A percentile compares a stretch with the other conserved stretches of the same genome.
These are phyloP conservation scores for Epizoanthus illoricatus DNA, from an alignment of 92 coral and sea anemone species.

Conservation along the genomic window DNA sequence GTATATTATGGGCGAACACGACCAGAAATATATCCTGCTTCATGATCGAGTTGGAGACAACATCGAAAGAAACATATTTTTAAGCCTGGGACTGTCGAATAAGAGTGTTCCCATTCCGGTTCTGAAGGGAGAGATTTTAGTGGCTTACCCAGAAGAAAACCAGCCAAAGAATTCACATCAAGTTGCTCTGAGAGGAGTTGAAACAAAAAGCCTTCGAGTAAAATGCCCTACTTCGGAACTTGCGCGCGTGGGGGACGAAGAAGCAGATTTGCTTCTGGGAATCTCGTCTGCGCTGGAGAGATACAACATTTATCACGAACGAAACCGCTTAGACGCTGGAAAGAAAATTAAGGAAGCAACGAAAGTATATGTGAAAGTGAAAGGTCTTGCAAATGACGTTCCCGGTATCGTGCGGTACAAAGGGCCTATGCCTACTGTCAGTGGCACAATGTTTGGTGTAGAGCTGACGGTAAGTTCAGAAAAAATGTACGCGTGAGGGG, in stretches of 20 bases:
- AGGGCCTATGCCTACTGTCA: conserved; percentile 49
- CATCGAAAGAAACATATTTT: conserved; percentile 31
- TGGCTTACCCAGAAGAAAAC: conserved; percentile 56
- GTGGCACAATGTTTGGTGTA: conserved; percentile 84
- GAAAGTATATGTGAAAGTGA: conserved; percentile 61
- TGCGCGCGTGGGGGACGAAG: conserved; percentile 44
- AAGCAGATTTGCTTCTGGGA: conserved; percentile 60
- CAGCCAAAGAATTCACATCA: conserved; percentile 53
- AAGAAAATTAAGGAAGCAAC: conserved; percentile 40
- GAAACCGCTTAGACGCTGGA: conserved; percentile 54
- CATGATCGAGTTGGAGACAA: conserved; percentile 45
- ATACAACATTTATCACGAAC: conserved; percentile 48
- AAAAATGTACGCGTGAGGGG: too few relatives aligned
- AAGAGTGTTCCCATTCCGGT: conserved; percentile 42
- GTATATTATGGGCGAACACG: conserved; percentile 40
- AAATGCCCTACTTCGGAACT: conserved; percentile 36
- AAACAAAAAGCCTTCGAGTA: conserved; percentile 27
- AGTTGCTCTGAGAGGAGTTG: conserved; percentile 56
- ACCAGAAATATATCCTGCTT: conserved; percentile 49
- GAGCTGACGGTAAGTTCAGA: conserved; percentile 68
- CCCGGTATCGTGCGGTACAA: conserved; percentile 69
- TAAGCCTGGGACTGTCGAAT: conserved; percentile 28
- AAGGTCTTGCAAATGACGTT: conserved; percentile 31
- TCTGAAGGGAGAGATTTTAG: conserved; percentile 59
- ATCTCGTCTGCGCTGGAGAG: conserved; percentile 51